Base-by-base conservation (phyloP, 2,113 vertebrate genomes). In the Tenebrosternarchus preto region DNA sequence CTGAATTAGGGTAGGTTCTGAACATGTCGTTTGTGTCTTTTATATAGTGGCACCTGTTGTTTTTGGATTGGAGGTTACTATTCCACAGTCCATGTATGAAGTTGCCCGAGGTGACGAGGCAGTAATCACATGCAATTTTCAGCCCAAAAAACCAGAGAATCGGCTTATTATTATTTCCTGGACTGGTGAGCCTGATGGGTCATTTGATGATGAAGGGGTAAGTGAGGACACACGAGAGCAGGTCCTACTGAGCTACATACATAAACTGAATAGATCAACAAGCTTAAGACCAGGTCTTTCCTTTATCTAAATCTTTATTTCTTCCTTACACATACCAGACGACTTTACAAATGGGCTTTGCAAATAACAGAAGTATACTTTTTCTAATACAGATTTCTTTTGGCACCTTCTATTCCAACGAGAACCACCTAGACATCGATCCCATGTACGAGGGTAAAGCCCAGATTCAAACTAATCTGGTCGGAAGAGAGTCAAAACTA, bases 81-180 rank as follows among this genome's bases (percentile, higher is more conserved):
- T 91, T 59, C 84, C 92, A 1, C 0, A 69, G 24, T 39, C 25
- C 1, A 0, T 77, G 31, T 85, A 95, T n/a, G 76, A 86, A 82
- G 94, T 91, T 3, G 82, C 86, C 5, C 87, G 78, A 77, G 96
- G 95, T 31, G 69, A 8, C 0, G 87, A 91, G 0, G 80, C 79
- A 20, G 91, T 82, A 4, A 82, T 99, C 4, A 90, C 9, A 0
- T 99, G 97, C 43, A 71, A 27, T 33, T 98, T 95, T 61, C 3
- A 6, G 16, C 93, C 93, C 0, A 6, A 61, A 0, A 0, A 0
- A 0, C 0, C 0, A 0, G 0, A 15, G 3, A 0, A 0, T 0
- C 0, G 0, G 0, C 75, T 64, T 5, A 60, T 92, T 0, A 0
- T 92, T 17, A 55, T 92, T 15, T 74, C 72, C n/a, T 96, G 95